Conservation (phyloP, 2,888 invertebrate species). For the Pocota personata region DNA sequence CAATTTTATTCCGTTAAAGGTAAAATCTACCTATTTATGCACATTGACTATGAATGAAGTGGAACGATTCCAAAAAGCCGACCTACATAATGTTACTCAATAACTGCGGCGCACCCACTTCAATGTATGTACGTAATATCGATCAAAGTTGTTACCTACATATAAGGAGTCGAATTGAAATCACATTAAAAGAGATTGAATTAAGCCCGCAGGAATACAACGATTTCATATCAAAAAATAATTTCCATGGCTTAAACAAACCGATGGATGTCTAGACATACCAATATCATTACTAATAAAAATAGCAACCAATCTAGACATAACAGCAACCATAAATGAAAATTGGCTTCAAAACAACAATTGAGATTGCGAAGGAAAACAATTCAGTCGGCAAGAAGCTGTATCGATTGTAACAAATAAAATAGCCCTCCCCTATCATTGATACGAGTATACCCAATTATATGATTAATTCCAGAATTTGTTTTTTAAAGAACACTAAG, state of each 20-base stretch:
- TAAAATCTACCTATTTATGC: neutral
- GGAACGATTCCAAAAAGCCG: neutral
- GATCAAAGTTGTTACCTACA: neutral
- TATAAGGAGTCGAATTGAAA: neutral
- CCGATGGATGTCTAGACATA: constrained; percentile 18
- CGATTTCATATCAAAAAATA: neutral
- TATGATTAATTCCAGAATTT: neutral
- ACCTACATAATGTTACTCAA: neutral
- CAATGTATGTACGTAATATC: neutral
- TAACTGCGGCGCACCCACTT: neutral
- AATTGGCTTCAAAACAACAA: neutral
- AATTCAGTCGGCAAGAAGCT: neutral
- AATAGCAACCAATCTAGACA: neutral
- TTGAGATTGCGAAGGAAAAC: neutral
- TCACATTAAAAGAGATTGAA: constrained; percentile 1
- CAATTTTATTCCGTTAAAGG: no score
- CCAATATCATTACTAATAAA: neutral
- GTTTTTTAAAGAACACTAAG: no score
- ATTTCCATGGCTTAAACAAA: neutral
- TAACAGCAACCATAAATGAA: neutral
- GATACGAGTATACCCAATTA: neutral
- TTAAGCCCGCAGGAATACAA: neutral
- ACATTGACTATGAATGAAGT: neutral
- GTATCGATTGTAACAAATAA: neutral
- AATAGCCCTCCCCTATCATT: neutral